These are phyloP conservation scores for Oriolus oriolus DNA, from an alignment of 2,113 vertebrate species.

Conservation along the genomic window DNA sequence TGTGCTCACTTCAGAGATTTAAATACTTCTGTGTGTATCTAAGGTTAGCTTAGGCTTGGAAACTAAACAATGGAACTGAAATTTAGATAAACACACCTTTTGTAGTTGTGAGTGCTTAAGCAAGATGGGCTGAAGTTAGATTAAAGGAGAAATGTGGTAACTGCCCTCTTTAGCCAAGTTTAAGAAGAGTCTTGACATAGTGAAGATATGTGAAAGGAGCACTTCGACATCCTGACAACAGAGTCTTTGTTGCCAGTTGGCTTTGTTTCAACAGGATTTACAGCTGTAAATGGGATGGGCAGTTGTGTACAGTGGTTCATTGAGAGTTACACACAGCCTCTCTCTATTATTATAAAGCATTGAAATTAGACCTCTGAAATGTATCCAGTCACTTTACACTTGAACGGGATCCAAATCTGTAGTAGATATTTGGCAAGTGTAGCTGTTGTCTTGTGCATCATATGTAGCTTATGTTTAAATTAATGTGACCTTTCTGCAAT, in stretches of 20 bases:
- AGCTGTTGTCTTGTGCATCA: slow-evolving; percentile 6
- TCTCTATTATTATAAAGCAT: slow-evolving; percentile 1
- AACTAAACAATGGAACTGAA: neutral
- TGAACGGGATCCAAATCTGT: slow-evolving; percentile 29
- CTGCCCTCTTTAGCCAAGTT: neutral
- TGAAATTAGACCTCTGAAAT: slow-evolving; percentile 44
- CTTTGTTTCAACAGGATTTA: slow-evolving; percentile 56
- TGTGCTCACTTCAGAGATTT: neutral
- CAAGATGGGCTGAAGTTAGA: neutral
- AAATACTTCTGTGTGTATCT: neutral
- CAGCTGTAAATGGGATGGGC: slow-evolving; percentile 47
- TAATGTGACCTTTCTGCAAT: neutral
- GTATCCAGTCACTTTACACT: slow-evolving; percentile 23
- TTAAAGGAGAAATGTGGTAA: neutral
- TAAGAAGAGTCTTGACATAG: slow-evolving; percentile 25
- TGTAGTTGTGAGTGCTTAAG: neutral
- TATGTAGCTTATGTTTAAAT: neutral
- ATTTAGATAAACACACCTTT: neutral
- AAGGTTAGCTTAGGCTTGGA: neutral
- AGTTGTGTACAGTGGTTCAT: slow-evolving; percentile 25
- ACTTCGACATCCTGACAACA: slow-evolving; percentile 39
- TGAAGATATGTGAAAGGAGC: slow-evolving; percentile 32
- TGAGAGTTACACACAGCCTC: neutral
- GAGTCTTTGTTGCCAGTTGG: slow-evolving; percentile 53
- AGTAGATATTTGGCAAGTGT: slow-evolving; percentile 5